These are phyloP conservation scores for Nemoura dubitans DNA, from an alignment of 2,888 invertebrate genomes.

Conservation along the genomic window DNA sequence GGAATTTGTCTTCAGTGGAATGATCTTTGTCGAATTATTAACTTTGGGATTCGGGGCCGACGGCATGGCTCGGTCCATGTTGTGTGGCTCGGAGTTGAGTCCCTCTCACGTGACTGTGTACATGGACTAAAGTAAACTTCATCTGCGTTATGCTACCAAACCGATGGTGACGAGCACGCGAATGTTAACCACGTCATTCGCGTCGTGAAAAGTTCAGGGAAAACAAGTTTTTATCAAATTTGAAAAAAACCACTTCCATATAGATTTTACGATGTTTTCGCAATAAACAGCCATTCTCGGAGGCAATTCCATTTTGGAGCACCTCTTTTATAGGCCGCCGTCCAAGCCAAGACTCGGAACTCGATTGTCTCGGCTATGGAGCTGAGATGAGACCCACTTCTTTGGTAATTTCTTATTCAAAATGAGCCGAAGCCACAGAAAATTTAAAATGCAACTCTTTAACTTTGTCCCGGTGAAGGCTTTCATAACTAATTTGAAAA, in stretches of 20 bases:
- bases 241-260: constrained; percentile 4
- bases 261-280: constrained; percentile 12
- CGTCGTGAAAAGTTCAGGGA: not conserved
- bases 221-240: constrained; percentile 3
- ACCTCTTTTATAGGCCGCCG: constrained; percentile 7
- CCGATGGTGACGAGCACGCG: too few relatives aligned
- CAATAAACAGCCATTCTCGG: constrained; percentile 12
- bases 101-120: not conserved
- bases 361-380: not conserved
- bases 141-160: too few relatives aligned
- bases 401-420: not conserved
- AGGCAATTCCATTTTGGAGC: not conserved
- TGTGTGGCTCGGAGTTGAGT: not conserved
- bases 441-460: not conserved
- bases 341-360: not conserved
- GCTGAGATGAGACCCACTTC: not conserved
- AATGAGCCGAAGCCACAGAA: not conserved
- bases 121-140: not conserved
- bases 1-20: not conserved
- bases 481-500: not conserved
- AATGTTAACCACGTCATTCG: not conserved
- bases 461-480: not conserved
- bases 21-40: not conserved
- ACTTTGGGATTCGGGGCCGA: not conserved
- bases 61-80: not conserved